Evolutionary conservation across 1,140 invertebrate species (phyloP).

Genomic region (Musca vetustissima): DNA sequence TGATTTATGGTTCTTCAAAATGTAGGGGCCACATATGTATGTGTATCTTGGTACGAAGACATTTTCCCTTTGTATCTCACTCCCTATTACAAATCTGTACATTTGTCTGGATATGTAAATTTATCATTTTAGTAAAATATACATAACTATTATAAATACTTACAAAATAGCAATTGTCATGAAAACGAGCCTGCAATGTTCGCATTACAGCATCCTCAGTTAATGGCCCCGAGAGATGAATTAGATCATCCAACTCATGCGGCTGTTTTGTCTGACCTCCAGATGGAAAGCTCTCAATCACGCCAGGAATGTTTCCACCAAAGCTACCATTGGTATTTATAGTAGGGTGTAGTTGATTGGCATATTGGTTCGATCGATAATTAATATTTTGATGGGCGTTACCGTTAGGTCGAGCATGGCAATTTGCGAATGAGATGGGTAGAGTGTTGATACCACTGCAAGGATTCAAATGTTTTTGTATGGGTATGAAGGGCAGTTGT

Average conservation of each 20-base stretch:
- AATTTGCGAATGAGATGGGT: conserved; percentile 19
- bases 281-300: not conserved
- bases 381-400: conserved; percentile 1
- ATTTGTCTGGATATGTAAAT: not conserved
- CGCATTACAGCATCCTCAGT: conserved; percentile 92
- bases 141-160: no score
- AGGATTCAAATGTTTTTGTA: conserved; percentile 42
- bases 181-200: conserved; percentile 85
- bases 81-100: no score
- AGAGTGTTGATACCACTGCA: conserved; percentile 48
- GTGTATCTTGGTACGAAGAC: no score
- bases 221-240: conserved; percentile 86
- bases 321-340: not conserved
- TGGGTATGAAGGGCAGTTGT: conserved; percentile 38
- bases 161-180: conserved; percentile 84
- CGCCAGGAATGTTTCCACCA: not conserved
- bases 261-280: conserved; percentile 29
- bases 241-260: conserved; percentile 78
- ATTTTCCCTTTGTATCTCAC: no score
- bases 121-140: no score
- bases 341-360: conserved; percentile 1
- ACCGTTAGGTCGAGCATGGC: not conserved
- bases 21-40: no score
- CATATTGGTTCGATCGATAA: conserved; percentile 6
- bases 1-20: no score